Evolutionary conservation across 2,113 vertebrate genomes (phyloP).

Genomic region (Sitta europaea): DNA sequence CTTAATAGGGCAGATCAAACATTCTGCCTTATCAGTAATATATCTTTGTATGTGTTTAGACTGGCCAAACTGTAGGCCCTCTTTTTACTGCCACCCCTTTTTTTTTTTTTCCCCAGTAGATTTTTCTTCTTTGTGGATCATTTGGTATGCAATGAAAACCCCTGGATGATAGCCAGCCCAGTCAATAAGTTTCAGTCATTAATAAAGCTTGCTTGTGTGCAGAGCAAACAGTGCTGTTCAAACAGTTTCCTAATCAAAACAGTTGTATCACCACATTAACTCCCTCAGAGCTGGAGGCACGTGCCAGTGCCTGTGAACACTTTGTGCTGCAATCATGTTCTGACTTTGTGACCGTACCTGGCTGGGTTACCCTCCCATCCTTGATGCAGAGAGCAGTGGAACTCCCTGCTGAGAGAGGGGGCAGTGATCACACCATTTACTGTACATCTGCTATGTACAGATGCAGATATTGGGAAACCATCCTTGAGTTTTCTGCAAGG

Average conservation of each 20-base stretch:
- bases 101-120: not conserved
- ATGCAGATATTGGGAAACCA: not conserved
- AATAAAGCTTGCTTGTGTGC: constrained; percentile 14
- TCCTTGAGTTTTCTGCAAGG: not conserved
- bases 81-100: not conserved
- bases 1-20: not conserved
- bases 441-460: fast-evolving
- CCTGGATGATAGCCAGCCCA: constrained; percentile 13
- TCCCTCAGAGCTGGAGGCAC: not conserved
- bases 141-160: not conserved
- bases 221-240: constrained; percentile 25
- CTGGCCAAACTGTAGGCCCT: not conserved
- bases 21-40: not conserved
- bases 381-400: not conserved
- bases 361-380: not conserved
- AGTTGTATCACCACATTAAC: not conserved
- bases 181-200: constrained; percentile 23
- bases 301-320: not conserved
- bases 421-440: not conserved
- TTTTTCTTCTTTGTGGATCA: not conserved
- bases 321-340: fast-evolving
- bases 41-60: not conserved
- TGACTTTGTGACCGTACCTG: fast-evolving
- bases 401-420: not conserved
- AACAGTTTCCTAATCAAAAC: constrained; percentile 34